Evolutionary conservation across 1,140 invertebrate genomes (phyloP), one percentile per base, ranked within the genome.

Genomic region (Sogatella furcifera): DNA sequence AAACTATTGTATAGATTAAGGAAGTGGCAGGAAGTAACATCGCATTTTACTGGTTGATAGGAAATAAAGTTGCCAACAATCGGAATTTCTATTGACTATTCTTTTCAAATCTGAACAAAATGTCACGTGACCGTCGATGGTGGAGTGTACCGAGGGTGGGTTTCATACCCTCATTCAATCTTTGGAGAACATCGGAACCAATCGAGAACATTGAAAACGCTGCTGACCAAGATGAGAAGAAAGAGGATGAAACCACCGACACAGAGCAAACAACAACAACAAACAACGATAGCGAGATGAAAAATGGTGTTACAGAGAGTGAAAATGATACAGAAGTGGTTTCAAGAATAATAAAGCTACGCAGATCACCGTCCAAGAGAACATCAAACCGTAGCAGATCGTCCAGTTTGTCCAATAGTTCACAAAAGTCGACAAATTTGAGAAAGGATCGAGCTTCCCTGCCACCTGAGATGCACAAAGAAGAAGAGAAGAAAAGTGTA

Each of bases 161-260:
- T 19, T 38, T 38, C 34, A 38, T 38, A 38, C 38, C 59, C 41
- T 49, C 46, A 17, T 60, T 60, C 52, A 53, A 49, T 9, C 34
- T 60, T 10, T 60, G 59, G 59, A 54, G 59, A 41, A 31, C 52
- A 42, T 60, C 59, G 34, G 53, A 60, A n/a, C 59, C 59, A 21
- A 53, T 55, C 52, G 59, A 60, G 2, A 41, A 14, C 15, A 19
- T 11, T 3, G 52, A 60, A 22, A 28, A 2, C 3, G 17, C 1
- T 15, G 19, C 15, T 9, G 24, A 34, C n/a, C 5, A 43, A 19
- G 52, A 34, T 6, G 28, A 60, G 44, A 22, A 15, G 14, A 22
- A 60, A 19, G 59, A 21, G 13, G 42, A 28, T 24, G 31, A 44
- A 19, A 10, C 9, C 34, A 4, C 34, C 34, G 21, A 17, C 21